phyloP scores from a whole-genome alignment of 2,113 vertebrate genomes.

The Daboia siamensis region DNA sequence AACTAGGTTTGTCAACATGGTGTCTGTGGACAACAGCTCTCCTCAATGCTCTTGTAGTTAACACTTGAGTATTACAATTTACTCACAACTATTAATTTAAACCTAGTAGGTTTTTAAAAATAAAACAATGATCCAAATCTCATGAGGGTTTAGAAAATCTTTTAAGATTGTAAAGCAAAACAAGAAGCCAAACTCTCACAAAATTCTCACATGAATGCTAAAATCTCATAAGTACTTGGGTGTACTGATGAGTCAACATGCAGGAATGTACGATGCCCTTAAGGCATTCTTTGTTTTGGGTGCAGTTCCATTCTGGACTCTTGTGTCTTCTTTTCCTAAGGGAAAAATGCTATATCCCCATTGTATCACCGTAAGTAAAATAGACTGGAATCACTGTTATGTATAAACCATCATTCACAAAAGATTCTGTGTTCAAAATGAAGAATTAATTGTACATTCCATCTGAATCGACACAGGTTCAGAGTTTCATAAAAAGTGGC shows the following conservation, averaged over 20 bases:
- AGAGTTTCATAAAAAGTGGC: not conserved
- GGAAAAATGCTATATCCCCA: not conserved
- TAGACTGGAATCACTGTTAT: not conserved
- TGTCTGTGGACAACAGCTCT: not conserved
- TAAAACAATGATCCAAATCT: not conserved
- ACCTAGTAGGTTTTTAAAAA: not conserved
- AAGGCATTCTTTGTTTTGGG: not conserved
- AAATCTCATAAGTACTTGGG: not conserved
- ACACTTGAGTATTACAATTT: not conserved
- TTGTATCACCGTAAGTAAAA: not conserved
- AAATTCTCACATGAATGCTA: not conserved
- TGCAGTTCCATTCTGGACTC: not conserved
- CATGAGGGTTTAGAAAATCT: not conserved
- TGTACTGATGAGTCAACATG: not conserved
- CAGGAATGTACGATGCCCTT: not conserved
- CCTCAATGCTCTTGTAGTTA: not conserved
- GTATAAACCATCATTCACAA: not conserved
- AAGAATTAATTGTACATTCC: not conserved
- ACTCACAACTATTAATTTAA: not conserved
- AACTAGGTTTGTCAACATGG: not conserved
- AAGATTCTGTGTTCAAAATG: not conserved
- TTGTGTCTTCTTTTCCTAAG: not conserved
- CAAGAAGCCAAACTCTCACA: not conserved
- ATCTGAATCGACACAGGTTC: not conserved
- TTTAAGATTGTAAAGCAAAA: not conserved